phyloP scores from a whole-genome alignment of 2,113 vertebrate species.

The Paraplagusia blochii region DNA sequence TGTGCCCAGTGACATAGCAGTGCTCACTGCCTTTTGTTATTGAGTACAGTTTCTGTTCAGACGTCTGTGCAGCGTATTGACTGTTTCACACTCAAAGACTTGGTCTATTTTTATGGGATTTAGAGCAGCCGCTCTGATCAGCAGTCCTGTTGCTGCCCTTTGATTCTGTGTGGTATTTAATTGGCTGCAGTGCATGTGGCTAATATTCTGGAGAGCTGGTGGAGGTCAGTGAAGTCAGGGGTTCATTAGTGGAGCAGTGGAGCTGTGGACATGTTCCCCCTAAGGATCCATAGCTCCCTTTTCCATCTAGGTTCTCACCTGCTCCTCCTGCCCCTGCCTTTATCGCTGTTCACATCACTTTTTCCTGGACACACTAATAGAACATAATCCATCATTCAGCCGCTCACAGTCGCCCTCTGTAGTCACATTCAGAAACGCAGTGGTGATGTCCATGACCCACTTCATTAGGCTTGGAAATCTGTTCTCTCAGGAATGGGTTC shows the following conservation, averaged over 20 bases:
- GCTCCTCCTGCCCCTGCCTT: neutral
- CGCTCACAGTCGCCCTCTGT: neutral
- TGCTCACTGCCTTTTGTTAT: too few species aligned
- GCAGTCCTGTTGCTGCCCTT: neutral
- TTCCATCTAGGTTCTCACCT: neutral
- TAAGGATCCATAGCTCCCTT: slow-evolving; percentile 10
- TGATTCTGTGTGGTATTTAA: slow-evolving; percentile 31
- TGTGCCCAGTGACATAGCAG: too few species aligned
- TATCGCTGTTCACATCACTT: slow-evolving; percentile 1
- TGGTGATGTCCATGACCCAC: neutral
- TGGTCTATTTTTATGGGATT: too few species aligned
- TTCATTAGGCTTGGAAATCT: slow-evolving; percentile 11
- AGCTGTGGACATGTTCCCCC: slow-evolving; percentile 14
- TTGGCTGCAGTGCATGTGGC: slow-evolving; percentile 40
- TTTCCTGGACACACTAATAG: slow-evolving; percentile 1
- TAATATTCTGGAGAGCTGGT: slow-evolving; percentile 19
- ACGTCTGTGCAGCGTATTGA: too few species aligned
- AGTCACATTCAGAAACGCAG: neutral
- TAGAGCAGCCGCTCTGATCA: slow-evolving; percentile 13
- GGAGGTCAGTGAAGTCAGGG: slow-evolving; percentile 48
- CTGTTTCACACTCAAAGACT: too few species aligned
- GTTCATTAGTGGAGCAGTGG: slow-evolving; percentile 49
- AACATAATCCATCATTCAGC: neutral
- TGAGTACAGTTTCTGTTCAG: too few species aligned
- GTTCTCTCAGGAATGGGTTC: slow-evolving; percentile 5